A percentile compares a stretch with the other conserved stretches of the same genome.
These are phyloP conservation scores for Falcaria lacertinaria DNA, from an alignment of 2,888 invertebrate genomes.

Conservation along the genomic window DNA sequence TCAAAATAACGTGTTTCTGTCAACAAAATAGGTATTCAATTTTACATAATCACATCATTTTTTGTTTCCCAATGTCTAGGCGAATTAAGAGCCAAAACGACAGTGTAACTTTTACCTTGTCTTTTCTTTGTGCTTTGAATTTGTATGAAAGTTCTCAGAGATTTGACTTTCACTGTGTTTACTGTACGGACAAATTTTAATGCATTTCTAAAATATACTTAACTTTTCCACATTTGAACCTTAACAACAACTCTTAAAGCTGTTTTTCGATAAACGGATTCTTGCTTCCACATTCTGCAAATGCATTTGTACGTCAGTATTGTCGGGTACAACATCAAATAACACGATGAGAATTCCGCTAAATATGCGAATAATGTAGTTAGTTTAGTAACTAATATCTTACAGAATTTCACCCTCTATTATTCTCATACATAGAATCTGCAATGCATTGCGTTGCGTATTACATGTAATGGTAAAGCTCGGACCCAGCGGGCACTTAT, in stretches of 20 bases:
- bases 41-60: background rate
- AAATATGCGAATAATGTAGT: too few species aligned
- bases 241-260: background rate
- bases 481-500: too few species aligned
- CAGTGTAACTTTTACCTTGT: background rate
- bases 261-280: background rate
- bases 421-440: too few species aligned
- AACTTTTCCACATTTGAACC: background rate
- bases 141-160: background rate
- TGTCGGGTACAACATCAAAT: too few species aligned
- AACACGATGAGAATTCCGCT: too few species aligned
- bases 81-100: background rate
- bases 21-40: background rate
- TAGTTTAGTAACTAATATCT: too few species aligned
- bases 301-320: too few species aligned
- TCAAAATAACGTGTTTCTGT: background rate
- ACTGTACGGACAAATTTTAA: slow-evolving; percentile 1
- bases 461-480: too few species aligned
- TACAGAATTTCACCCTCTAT: too few species aligned
- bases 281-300: too few species aligned
- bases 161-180: slow-evolving; percentile 1
- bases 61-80: background rate
- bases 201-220: background rate
- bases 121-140: background rate
- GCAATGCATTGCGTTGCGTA: too few species aligned